Conservation (phyloP, 2,888 invertebrate species). For the Apotomis betuletana region DNA sequence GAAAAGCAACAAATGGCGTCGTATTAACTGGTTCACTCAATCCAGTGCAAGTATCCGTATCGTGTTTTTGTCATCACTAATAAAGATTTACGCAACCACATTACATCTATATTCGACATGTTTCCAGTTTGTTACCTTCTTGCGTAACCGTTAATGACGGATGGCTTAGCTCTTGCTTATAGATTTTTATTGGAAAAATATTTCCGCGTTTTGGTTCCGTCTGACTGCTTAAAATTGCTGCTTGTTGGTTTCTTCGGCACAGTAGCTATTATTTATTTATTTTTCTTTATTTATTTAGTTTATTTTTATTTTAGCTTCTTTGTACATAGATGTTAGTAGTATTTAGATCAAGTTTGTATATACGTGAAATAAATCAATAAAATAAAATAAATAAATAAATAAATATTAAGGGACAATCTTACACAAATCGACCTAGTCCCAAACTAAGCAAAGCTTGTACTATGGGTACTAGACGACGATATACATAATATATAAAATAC, state of each 20-base stretch:
- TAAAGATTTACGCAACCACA: slow-evolving; percentile 29
- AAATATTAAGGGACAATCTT: too few relatives aligned
- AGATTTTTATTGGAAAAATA: slow-evolving; percentile 10
- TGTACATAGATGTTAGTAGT: too few relatives aligned
- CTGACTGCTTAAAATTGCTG: not conserved
- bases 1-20: not conserved
- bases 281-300: too few relatives aligned
- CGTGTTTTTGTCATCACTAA: slow-evolving; percentile 24
- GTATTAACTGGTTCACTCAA: slow-evolving; percentile 3
- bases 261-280: too few relatives aligned
- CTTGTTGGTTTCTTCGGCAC: not conserved
- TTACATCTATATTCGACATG: slow-evolving; percentile 32
- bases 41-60: slow-evolving; percentile 22
- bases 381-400: too few relatives aligned
- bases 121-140: slow-evolving; percentile 38
- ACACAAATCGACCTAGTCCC: too few relatives aligned
- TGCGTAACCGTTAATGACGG: slow-evolving; percentile 24
- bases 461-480: too few relatives aligned
- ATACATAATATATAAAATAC: too few relatives aligned
- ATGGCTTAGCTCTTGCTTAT: slow-evolving; percentile 18
- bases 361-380: too few relatives aligned
- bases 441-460: too few relatives aligned
- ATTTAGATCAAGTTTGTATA: too few relatives aligned
- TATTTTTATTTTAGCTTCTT: too few relatives aligned
- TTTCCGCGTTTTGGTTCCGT: slow-evolving; percentile 12